Evolutionary conservation across 2,797 vertebrate genomes (phyloP).

Genomic region (Clarias platycephalus): DNA sequence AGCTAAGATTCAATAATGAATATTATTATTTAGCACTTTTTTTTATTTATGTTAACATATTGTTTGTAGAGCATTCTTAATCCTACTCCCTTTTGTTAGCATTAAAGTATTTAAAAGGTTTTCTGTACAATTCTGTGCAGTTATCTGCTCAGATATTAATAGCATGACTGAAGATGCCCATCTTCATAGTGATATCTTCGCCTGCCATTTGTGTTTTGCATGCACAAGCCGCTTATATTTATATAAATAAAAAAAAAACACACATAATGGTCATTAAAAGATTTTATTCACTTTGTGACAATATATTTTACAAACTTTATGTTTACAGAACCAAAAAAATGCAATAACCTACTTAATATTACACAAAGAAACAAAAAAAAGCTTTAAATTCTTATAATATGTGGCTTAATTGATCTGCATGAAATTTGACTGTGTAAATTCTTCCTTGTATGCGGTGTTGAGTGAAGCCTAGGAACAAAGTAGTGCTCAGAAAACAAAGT

Average conservation of each 20-base stretch:
- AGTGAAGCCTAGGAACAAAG: conserved; percentile 18
- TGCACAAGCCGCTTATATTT: neutral
- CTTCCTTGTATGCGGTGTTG: conserved; percentile 27
- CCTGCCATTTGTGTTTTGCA: neutral
- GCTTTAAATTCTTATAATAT: conserved; percentile 25
- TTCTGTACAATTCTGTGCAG: neutral
- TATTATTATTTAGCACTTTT: neutral
- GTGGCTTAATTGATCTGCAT: conserved; percentile 27
- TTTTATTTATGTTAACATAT: neutral
- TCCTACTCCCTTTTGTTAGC: neutral
- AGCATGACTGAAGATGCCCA: neutral
- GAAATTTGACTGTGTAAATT: conserved; percentile 19
- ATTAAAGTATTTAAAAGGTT: neutral
- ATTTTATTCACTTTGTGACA: conserved; percentile 72
- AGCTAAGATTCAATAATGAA: neutral
- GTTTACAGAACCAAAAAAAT: conserved; percentile 72
- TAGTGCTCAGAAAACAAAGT: conserved; percentile 36
- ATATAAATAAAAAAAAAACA: conserved; percentile 24
- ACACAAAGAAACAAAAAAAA: conserved; percentile 65
- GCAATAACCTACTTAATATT: conserved; percentile 69
- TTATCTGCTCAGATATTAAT: neutral
- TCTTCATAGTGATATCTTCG: neutral
- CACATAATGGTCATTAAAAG: conserved; percentile 45
- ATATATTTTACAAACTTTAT: conserved; percentile 74
- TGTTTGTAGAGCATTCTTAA: neutral